Base-by-base conservation (phyloP, 2,113 vertebrate genomes). In the Misgurnus mizolepis region DNA sequence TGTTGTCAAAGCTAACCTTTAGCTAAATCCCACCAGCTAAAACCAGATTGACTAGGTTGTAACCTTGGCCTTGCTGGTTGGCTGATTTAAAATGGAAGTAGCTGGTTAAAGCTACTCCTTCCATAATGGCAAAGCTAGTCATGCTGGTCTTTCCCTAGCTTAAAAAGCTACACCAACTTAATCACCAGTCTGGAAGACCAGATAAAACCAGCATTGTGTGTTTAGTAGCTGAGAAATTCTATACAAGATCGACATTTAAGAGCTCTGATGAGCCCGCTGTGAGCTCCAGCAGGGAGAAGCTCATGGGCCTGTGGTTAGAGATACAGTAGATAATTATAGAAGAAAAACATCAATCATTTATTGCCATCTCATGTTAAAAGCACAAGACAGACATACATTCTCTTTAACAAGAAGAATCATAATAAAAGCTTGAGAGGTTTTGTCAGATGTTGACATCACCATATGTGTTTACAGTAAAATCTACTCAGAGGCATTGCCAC, bases 321-420 rank as follows among this genome's bases (percentile, higher is more conserved):
- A 86, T 88, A 80, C 82, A 74, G 88, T 71, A 40, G 87, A 87
- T 87, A 85, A 87, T 89, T 89, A 86, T 76, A 81, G 82, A 80
- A 82, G 68, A 85, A 53, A 7, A 79, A 49, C 80, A 91, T 92
- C 50, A 88, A 90, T 91, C 88, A 92, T 92, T 91, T 83, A 92
- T 74, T 85, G 68, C 75, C 0, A 6, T 56, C 67, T 88, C 83
- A 87, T 75, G 79, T 15, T 41, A 86, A 85, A 82, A 86, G 83
- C 85, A 85, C 56, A 81, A 76, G 75, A 72, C 82, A 80, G 81
- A 72, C 47, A 72, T 84, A 70, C 18, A 12, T 67, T 70, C 75
- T 78, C 62, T 34, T 34, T 34, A 2, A 34, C 27, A 34, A 34
- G 27, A 34, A 34, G 27, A 34, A 34, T 34, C 27, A 70, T 62